Base-by-base conservation (phyloP, 2,113 vertebrate genomes). In the Sakesphorus luctuosus region DNA sequence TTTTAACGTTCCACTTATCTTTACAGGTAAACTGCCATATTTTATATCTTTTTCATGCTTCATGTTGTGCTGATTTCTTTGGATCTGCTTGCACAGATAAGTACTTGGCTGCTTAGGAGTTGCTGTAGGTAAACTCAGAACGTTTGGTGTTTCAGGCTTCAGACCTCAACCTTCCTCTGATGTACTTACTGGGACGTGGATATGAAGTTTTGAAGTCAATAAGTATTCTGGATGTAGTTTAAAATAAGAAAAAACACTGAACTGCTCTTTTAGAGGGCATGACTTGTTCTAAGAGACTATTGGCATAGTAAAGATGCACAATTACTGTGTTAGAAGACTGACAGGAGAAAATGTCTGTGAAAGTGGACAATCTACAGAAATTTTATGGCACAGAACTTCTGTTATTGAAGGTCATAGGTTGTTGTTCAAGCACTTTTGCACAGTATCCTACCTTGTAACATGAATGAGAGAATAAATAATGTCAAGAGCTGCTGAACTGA, bases 381-480 rank as follows among this genome's bases (percentile, higher is more conserved):
- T 36, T 56, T 29, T 28, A 26, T 43, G 8, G 46, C 29, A 38
- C 21, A 69, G 47, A 87, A 53, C 13, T 31, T 68, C 7, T 71
- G 16, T 63, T 89, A 35, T 4, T 59, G 24, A 38, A 80, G 13
- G 18, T 59, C 33, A 17, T 10, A 29, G 4, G 35, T 53, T 53
- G 61, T 69, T 69, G 23, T 67, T 89, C 56, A 77, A 89, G 5
- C 18, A 23, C 35, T 81, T 69, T 18, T 75, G 44, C 16, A 6
- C 38, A 26, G 28, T n/a, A 35, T 78, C 47, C 28, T 77, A 33
- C 23, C 28, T 65, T 74, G 19, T 62, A 59, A 81, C 7, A 4
- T 33, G 52, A 91, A 71, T 65, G 25, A 87, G 79, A 92, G 76
- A 89, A 84, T 72, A 83, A 94, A 84, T 75, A 71, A 76, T 29